Percentiles rank a stretch among this genome's conserved stretches.
These are phyloP conservation scores for Apistogramma diplotaenia DNA, from an alignment of 2,113 vertebrate species.

Conservation along the genomic window DNA sequence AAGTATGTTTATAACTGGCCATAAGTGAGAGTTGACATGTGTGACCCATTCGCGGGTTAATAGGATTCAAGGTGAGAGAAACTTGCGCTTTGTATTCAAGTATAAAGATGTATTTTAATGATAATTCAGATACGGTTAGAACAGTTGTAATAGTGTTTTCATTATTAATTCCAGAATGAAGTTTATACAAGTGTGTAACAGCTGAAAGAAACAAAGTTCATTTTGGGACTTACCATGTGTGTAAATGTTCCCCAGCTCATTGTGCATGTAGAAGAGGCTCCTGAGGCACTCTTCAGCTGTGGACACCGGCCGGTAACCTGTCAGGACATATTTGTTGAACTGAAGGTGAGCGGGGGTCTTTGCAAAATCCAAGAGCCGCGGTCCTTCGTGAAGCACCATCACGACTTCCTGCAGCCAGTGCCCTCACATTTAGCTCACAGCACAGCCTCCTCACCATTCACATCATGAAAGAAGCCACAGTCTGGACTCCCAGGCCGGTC, in stretches of 20 bases:
- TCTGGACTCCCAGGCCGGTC: not conserved
- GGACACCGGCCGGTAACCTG: conserved; percentile 85
- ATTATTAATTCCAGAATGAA: not conserved
- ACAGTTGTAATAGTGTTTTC: not conserved
- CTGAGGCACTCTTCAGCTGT: conserved; percentile 80
- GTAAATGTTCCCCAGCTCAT: conserved; percentile 92
- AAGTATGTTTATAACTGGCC: conserved; percentile 33
- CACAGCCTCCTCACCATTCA: conserved; percentile 18
- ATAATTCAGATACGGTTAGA: not conserved
- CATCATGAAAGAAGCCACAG: conserved; percentile 26
- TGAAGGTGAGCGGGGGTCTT: conserved; percentile 87
- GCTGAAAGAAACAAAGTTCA: not conserved
- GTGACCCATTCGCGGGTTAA: not conserved
- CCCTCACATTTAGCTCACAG: conserved; percentile 18
- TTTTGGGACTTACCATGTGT: conserved; percentile 82
- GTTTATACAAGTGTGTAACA: not conserved
- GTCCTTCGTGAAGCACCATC: conserved; percentile 79
- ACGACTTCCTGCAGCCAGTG: not conserved
- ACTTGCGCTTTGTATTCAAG: not conserved
- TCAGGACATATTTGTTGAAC: conserved; percentile 91
- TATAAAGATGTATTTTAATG: not conserved
- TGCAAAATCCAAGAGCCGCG: conserved; percentile 84
- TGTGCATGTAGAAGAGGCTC: conserved; percentile 92
- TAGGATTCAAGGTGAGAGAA: not conserved
- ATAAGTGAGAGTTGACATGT: conserved; percentile 59